Conservation (phyloP, 2,888 invertebrate genomes). For the Pammene aurita region DNA sequence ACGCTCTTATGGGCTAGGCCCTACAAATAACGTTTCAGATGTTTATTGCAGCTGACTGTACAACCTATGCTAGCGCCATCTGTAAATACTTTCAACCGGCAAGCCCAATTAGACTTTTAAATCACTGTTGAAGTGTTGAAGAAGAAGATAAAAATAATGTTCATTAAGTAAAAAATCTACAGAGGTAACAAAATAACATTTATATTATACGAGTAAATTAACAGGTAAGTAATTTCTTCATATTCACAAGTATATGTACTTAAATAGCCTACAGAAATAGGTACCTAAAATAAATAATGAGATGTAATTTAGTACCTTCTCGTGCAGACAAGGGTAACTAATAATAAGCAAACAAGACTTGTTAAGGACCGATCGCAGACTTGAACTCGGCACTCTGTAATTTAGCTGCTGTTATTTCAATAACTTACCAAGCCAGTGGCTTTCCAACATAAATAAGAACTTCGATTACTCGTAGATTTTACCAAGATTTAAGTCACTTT, state of each 20-base stretch:
- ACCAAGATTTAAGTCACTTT: background rate
- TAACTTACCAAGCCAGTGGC: background rate
- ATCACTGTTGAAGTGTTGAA: too few relatives aligned
- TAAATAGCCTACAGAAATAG: background rate
- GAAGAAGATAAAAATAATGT: too few relatives aligned
- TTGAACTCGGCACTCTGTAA: constrained; percentile 49
- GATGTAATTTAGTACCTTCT: constrained; percentile 9
- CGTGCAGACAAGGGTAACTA: constrained; percentile 20
- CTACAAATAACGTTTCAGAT: too few relatives aligned
- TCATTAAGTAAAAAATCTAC: too few relatives aligned
- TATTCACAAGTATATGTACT: background rate
- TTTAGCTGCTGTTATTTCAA: constrained; percentile 43
- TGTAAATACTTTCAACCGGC: too few relatives aligned
- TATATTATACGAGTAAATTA: too few relatives aligned
- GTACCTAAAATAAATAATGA: constrained; percentile 12
- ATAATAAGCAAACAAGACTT: constrained; percentile 35
- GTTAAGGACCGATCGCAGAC: constrained; percentile 29
- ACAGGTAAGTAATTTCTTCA: background rate
- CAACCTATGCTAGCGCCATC: too few relatives aligned
- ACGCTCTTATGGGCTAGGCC: too few relatives aligned
- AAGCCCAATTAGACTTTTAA: too few relatives aligned
- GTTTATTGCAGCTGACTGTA: too few relatives aligned
- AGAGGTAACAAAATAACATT: too few relatives aligned
- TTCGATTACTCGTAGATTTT: background rate
- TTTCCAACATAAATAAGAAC: background rate